Percentiles rank a stretch among this genome's conserved stretches.
Evolutionary conservation across 2,888 invertebrate species (phyloP).

Genomic region (Eudiplozoon nipponicum): DNA sequence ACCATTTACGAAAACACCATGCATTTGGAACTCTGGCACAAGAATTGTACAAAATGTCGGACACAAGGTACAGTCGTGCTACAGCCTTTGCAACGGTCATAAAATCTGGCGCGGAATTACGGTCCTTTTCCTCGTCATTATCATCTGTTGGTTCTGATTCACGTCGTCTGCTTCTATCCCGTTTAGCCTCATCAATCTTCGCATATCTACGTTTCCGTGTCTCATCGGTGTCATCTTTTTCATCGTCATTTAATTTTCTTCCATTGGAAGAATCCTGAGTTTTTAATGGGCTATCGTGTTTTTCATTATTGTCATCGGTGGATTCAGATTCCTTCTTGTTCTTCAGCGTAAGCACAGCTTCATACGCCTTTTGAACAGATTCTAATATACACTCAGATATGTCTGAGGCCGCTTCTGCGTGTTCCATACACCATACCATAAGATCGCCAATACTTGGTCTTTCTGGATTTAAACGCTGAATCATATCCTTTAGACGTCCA

Average conservation of each 20-base stretch:
- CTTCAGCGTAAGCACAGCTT: conserved; percentile 42
- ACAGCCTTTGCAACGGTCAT: conserved; percentile 29
- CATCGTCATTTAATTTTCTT: too few relatives aligned
- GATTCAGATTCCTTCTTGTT: too few relatives aligned
- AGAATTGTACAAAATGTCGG: conserved; percentile 81
- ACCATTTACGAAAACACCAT: conserved; percentile 41
- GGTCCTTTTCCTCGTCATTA: neutral
- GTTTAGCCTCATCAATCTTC: too few relatives aligned
- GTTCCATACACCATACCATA: conserved; percentile 95
- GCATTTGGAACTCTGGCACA: conserved; percentile 78
- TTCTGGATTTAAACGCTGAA: too few relatives aligned
- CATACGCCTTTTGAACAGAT: conserved; percentile 34
- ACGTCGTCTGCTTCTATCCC: too few relatives aligned
- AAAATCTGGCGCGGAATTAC: too few relatives aligned
- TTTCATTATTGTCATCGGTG: too few relatives aligned
- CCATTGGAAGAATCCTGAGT: too few relatives aligned
- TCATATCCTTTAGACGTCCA: too few relatives aligned
- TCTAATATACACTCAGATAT: conserved; percentile 48
- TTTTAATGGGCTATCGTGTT: too few relatives aligned
- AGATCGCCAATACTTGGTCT: conserved; percentile 59
- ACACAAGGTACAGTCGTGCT: conserved; percentile 62
- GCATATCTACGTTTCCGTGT: too few relatives aligned
- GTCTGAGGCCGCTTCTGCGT: conserved; percentile 81
- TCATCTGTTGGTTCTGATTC: conserved; percentile 20
- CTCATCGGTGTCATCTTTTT: too few relatives aligned